phyloP scores from a whole-genome alignment of 2,113 vertebrate species.

The Scomber scombrus region DNA sequence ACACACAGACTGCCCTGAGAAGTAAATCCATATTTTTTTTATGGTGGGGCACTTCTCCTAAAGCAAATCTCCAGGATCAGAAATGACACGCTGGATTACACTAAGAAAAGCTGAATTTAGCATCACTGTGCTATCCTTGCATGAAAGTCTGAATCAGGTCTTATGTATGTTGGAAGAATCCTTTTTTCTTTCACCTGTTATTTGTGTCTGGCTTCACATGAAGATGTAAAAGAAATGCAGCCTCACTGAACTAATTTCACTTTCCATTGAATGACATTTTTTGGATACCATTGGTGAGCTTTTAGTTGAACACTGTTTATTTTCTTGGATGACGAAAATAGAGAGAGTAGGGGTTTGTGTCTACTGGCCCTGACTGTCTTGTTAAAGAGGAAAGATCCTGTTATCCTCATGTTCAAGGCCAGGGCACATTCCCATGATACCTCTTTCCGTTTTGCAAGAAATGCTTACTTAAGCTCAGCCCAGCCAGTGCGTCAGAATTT shows the following conservation, averaged over 20 bases:
- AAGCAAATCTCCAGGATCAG: conserved; percentile 7
- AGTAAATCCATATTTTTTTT: conserved; percentile 21
- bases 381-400: conserved; percentile 47
- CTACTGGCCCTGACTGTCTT: conserved; percentile 27
- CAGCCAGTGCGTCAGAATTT: conserved; percentile 56
- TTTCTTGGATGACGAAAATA: conserved; percentile 51
- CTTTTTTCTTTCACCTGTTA: background rate
- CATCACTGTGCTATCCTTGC: background rate
- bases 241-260: conserved; percentile 13
- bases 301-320: conserved; percentile 17
- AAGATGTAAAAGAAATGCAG: background rate
- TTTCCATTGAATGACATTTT: conserved; percentile 15
- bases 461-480: conserved; percentile 57
- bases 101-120: background rate
- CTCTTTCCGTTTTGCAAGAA: conserved; percentile 51
- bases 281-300: background rate
- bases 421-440: conserved; percentile 51
- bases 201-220: background rate
- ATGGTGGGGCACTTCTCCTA: background rate
- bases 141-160: conserved; percentile 1
- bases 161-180: background rate
- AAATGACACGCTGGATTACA: background rate
- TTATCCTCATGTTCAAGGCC: conserved; percentile 45
- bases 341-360: conserved; percentile 17
- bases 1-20: background rate